These are phyloP conservation scores for Auanema freiburgensis DNA, from an alignment of 2,888 invertebrate genomes.

Conservation along the genomic window DNA sequence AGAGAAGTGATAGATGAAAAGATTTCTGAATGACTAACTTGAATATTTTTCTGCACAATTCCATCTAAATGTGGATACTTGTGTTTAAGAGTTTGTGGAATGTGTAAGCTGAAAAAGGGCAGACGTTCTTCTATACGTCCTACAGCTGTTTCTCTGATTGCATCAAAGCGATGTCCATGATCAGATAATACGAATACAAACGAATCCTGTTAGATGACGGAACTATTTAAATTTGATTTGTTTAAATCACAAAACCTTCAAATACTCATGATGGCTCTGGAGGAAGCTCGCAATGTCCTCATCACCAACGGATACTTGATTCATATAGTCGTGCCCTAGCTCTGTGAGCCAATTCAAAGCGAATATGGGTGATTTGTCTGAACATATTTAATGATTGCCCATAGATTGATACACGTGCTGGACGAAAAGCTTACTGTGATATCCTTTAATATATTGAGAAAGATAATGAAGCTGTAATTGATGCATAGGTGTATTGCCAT, in stretches of 20 bases:
- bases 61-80: constrained; percentile 22
- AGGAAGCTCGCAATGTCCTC: constrained; percentile 65
- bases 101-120: constrained; percentile 56
- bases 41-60: constrained; percentile 31
- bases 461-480: constrained; percentile 60
- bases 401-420: too few relatives aligned
- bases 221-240: background rate
- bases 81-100: constrained; percentile 38
- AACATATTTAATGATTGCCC: too few relatives aligned
- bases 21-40: constrained; percentile 18
- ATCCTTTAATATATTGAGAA: constrained; percentile 59
- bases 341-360: constrained; percentile 61
- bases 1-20: background rate
- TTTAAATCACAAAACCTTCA: constrained; percentile 26
- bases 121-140: constrained; percentile 60
- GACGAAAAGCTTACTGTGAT: background rate
- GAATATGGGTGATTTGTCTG: constrained; percentile 32
- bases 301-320: constrained; percentile 65
- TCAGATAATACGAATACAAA: constrained; percentile 64
- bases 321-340: constrained; percentile 67
- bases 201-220: constrained; percentile 28
- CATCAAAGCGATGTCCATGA: constrained; percentile 67
- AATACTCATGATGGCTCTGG: constrained; percentile 24
- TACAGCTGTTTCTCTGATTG: constrained; percentile 63
- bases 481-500: constrained; percentile 57